A percentile compares a stretch with the other conserved stretches of the same genome.
Evolutionary conservation across 2,113 vertebrate genomes (phyloP).

Genomic region (Rana temporaria): DNA sequence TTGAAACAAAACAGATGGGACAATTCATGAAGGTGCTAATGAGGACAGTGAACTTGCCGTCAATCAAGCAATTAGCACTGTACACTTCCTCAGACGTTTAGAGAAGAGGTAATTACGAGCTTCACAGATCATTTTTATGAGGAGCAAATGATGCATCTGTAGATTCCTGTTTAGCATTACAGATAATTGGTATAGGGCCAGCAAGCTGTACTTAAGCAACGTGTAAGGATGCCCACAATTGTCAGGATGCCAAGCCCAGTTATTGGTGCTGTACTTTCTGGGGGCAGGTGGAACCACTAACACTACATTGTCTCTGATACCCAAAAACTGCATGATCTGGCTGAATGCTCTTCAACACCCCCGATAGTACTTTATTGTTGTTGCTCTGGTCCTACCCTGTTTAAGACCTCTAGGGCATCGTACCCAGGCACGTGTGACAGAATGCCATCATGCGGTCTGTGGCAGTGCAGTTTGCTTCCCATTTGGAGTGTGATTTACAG

Average conservation of each 20-base stretch:
- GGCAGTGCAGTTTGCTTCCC: background rate
- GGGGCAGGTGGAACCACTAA: too few species aligned
- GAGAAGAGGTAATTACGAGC: background rate
- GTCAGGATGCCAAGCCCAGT: too few species aligned
- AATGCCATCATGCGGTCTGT: background rate
- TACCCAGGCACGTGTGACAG: background rate
- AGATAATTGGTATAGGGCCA: background rate
- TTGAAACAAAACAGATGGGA: background rate
- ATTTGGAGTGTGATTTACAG: background rate
- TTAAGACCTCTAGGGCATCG: too few species aligned
- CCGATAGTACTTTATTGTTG: too few species aligned
- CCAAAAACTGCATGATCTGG: too few species aligned
- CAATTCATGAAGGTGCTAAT: slow-evolving; percentile 13
- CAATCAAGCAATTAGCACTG: background rate
- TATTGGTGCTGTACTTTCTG: too few species aligned
- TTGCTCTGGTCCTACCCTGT: too few species aligned
- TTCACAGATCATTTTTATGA: slow-evolving; percentile 6
- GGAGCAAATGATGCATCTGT: background rate
- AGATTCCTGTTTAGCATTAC: background rate
- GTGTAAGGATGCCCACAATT: background rate
- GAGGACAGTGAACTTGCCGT: background rate
- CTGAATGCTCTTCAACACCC: too few species aligned
- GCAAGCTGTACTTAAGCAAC: background rate
- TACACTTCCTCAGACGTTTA: background rate
- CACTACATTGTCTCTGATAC: too few species aligned